Base-by-base conservation (phyloP, 2,888 invertebrate genomes). In the Cryptosula pallasiana region DNA sequence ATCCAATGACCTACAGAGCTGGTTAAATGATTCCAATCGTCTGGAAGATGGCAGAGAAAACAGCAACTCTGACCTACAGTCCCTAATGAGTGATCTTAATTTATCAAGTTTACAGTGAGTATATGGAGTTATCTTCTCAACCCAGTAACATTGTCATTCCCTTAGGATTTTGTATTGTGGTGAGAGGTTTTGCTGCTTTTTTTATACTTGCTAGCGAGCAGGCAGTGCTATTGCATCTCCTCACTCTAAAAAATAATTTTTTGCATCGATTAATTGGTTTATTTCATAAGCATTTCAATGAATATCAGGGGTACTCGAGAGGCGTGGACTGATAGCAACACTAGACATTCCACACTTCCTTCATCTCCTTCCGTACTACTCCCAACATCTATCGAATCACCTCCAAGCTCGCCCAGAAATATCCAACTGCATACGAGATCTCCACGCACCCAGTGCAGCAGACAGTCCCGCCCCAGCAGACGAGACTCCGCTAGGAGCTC, bases 1-100 rank as follows among this genome's bases (percentile, higher is more conserved):
- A 45, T 45, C 20, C 5, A 63, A 34, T 32, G 32, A 63, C 32
- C 25, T 27, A 13, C 32, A 63, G 32, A 63, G 63, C n/a, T 63
- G 63, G 63, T 32, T 63, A n/a, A 9, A 63, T 32, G 63, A 63
- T n/a, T 34, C 63, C 29, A 63, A 63, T 32, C 2, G 63, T 2
- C 16, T 55, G 16, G 23, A 55, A n/a, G 32, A 32, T 27, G 32
- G 63, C 32, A 2, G 3, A 32, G 63, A 63, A 20, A 32, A 34
- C 29, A 25, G n/a, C 25, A 25, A 5, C n/a, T 9, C 25, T 32
- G 29, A 63, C 3, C 63, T 63, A 3, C 29, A 63, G 27, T 63
- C 63, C 16, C 32, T 63, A 32, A 63, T 63, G 63, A 13, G 2
- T 32, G 63, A 32, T 9, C 2, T 63, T n/a, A n/a, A n/a, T n/a